Percentiles rank a stretch among this genome's conserved stretches.
These are phyloP conservation scores for Sphaerodactylus townsendi DNA, from an alignment of 2,113 vertebrate species.

Conservation along the genomic window DNA sequence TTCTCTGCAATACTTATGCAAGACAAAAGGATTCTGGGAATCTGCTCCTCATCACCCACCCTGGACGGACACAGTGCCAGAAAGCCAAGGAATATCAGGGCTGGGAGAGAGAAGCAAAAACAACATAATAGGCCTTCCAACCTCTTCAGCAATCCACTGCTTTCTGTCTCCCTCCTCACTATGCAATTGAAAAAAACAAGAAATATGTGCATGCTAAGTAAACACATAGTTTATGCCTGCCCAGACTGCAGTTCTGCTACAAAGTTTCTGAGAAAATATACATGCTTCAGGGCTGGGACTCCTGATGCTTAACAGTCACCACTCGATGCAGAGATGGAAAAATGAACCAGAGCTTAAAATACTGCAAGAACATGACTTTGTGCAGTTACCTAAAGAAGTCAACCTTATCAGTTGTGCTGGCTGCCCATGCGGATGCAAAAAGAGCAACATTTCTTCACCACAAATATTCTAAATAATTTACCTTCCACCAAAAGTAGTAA, in stretches of 20 bases:
- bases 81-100: background rate
- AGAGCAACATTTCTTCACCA: background rate
- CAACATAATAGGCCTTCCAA: background rate
- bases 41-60: too few relatives aligned
- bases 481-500: background rate
- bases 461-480: background rate
- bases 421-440: background rate
- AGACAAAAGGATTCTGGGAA: background rate
- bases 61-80: background rate
- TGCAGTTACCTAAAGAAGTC: background rate
- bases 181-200: background rate
- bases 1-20: background rate
- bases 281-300: background rate
- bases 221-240: background rate
- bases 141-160: background rate
- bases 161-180: background rate
- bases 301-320: background rate
- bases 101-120: background rate
- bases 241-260: background rate
- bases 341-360: background rate
- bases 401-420: background rate
- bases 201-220: background rate
- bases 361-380: background rate
- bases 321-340: background rate
- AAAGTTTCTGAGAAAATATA: background rate